These are phyloP conservation scores for Arrhopalites spinosus DNA, from an alignment of 2,888 invertebrate genomes.

Conservation along the genomic window DNA sequence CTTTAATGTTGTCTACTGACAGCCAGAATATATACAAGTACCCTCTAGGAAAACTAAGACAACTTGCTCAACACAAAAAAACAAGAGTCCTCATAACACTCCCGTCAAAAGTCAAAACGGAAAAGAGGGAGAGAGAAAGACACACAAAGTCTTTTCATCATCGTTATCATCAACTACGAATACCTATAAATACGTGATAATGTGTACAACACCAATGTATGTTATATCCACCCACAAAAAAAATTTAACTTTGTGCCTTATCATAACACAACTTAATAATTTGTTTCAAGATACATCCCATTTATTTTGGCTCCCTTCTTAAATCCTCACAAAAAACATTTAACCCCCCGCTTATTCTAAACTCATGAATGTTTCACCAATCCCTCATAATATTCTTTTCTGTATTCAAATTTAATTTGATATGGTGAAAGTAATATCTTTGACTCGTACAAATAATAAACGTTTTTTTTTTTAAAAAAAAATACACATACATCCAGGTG, in stretches of 20 bases:
- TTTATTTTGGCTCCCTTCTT: neutral
- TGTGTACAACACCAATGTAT: neutral
- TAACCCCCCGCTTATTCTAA: neutral
- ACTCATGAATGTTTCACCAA: neutral
- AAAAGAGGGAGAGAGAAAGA: neutral
- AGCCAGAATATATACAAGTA: slow-evolving; percentile 6
- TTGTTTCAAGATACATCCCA: neutral
- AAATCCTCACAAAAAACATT: neutral
- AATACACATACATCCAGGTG: slow-evolving; percentile 57
- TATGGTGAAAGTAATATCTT: neutral
- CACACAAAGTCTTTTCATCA: neutral
- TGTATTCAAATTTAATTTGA: neutral
- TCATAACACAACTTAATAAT: neutral
- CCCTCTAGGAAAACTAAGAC: neutral
- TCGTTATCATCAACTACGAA: neutral
- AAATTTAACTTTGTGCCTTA: neutral
- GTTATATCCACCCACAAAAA: neutral
- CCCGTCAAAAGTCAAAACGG: neutral
- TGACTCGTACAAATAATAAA: neutral
- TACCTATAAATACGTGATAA: neutral
- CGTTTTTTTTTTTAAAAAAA: neutral
- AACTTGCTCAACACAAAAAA: neutral
- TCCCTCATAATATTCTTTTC: neutral
- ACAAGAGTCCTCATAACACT: neutral
- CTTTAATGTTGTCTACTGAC: slow-evolving; percentile 11